These are phyloP conservation scores for Rhagophthalmus giganteus DNA, from an alignment of 2,888 invertebrate genomes.

Conservation along the genomic window DNA sequence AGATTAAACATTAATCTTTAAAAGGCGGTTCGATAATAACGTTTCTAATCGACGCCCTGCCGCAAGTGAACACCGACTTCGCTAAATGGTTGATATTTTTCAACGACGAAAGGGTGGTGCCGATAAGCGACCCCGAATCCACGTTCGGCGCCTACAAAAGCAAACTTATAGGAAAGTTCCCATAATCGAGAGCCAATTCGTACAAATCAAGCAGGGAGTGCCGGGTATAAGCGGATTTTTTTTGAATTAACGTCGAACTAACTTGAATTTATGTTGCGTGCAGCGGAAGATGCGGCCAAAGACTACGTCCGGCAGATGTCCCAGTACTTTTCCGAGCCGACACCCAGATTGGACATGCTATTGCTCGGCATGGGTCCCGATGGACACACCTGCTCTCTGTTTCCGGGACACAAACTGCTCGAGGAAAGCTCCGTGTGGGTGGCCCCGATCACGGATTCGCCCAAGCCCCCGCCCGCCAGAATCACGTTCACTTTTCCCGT, in stretches of 20 bases:
- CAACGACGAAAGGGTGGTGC: conserved; percentile 93
- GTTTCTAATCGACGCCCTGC: conserved; percentile 73
- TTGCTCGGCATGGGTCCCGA: conserved; percentile 97
- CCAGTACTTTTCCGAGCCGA: conserved; percentile 61
- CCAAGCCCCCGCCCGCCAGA: conserved; percentile 90
- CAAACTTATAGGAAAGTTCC: conserved; percentile 66
- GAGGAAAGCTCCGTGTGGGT: conserved; percentile 70
- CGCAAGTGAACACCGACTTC: conserved; percentile 72
- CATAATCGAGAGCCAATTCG: conserved; percentile 73
- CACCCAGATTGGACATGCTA: conserved; percentile 82
- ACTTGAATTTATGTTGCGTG: too few species aligned
- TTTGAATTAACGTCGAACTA: too few species aligned
- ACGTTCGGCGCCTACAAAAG: conserved; percentile 83
- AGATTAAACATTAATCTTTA: not conserved
- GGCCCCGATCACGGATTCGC: conserved; percentile 86
- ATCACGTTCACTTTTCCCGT: conserved; percentile 91
- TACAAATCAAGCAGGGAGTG: conserved; percentile 75
- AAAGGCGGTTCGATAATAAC: conserved; percentile 81
- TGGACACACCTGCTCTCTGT: conserved; percentile 96
- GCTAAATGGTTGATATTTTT: conserved; percentile 88
- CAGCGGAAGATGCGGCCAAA: conserved; percentile 61
- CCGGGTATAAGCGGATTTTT: conserved; percentile 62
- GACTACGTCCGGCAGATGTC: conserved; percentile 73
- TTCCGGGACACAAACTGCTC: conserved; percentile 77
- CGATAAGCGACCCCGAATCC: conserved; percentile 79